Evolutionary conservation across 1,140 invertebrate genomes (phyloP), one percentile per base, ranked within the genome.

Genomic region (Drosophila bifasciata): DNA sequence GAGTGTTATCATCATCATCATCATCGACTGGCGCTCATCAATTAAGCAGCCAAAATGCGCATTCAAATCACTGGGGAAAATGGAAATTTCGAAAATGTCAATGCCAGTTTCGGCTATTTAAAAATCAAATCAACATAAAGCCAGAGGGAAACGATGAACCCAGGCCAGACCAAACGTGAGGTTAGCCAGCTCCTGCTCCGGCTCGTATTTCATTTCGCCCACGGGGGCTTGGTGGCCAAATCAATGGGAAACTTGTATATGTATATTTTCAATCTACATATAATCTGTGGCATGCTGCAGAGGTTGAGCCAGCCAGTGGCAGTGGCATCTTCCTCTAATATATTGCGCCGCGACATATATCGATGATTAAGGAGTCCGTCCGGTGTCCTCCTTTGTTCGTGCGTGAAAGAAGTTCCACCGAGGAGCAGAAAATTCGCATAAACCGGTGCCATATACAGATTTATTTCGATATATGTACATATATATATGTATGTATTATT

Each of bases 331-430:
- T 4, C 19, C 16, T 36, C 28, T 51, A 17, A 66, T 25, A 76
- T 68, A 80, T 72, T 19, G n/a, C 15, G 21, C 11, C 48, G 79
- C 58, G 66, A 68, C 71, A 68, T 63, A 73, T 80, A 74, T 86
- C 68, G 77, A 88, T 86, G 81, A 86, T 85, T 81, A 74, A 81
- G 73, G 76, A 85, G 62, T 46, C 32, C 62, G 9, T 11, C 0
- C 49, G 62, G 40, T 32, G 9, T 11, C 0, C 49, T 49, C 41
- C 43, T 40, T 56, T 68, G 49, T 68, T 69, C 21, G 41, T 39
- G 63, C 41, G 16, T 66, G 51, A 55, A 67, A 69, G 66, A 68
- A 56, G 50, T 69, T 68, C 55, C 41, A n/a, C 40, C 11, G 32
- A 36, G 32, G 0, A 1, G 32, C 77, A 79, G 16, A 49, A 36